A percentile compares a stretch with the other conserved stretches of the same genome.
These are phyloP conservation scores for Dryobota labecula DNA, from an alignment of 2,888 invertebrate species.

Conservation along the genomic window DNA sequence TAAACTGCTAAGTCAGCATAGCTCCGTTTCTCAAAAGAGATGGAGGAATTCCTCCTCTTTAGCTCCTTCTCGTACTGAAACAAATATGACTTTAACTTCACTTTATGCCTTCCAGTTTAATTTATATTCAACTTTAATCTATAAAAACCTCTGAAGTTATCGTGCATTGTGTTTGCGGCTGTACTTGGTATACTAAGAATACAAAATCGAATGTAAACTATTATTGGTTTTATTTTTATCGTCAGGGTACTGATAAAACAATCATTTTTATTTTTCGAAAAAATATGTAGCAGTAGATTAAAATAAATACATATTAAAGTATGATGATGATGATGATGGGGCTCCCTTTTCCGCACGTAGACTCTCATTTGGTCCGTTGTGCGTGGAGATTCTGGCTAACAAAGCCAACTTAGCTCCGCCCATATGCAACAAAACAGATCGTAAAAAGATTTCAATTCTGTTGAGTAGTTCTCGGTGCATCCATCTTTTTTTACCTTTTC, in stretches of 20 bases:
- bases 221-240: neutral
- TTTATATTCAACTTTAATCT: neutral
- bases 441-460: neutral
- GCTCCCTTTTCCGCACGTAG: no score
- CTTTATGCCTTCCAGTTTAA: neutral
- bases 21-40: no score
- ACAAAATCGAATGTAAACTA: neutral
- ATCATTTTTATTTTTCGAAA: neutral
- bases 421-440: no score
- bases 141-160: neutral
- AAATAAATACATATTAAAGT: neutral
- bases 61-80: neutral
- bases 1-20: neutral
- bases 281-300: neutral
- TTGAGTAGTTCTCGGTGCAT: neutral
- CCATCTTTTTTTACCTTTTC: no score
- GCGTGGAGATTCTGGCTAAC: no score
- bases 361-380: no score
- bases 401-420: no score
- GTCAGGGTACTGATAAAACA: neutral
- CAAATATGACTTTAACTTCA: no score
- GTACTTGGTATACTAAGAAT: neutral
- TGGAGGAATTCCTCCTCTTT: neutral
- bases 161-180: neutral
- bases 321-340: no score